Base-by-base conservation (phyloP, 2,797 vertebrate species). In the Todus mexicanus region DNA sequence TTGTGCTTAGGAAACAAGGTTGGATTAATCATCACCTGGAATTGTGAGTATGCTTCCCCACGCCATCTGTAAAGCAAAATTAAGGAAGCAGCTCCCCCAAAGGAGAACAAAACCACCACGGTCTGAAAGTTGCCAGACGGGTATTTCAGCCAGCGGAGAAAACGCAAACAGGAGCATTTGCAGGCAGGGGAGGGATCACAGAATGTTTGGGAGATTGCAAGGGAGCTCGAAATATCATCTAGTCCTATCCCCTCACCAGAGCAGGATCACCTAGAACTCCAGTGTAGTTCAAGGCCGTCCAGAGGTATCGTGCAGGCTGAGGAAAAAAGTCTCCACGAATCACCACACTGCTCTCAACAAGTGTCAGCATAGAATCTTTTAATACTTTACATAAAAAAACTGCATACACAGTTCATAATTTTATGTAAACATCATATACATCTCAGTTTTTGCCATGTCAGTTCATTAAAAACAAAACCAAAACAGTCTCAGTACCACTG, bases 341-440 rank as follows among this genome's bases (percentile, higher is more conserved):
- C 92, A 97, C 91, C 96, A 33, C 84, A 75, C 72, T 1, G 26
- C 86, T 90, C 92, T 86, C 94, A n/a, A 89, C 54, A 72, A 93
- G 75, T 38, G 77, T 97, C 96, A 95, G 96, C 96, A 97, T 95
- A 97, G 97, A 98, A 64, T 97, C 93, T 97, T 98, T 98, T 98
- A 98, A 98, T 98, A 97, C 92, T 98, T 98, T 97, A 98, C 97
- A 98, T 97, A 97, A 97, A 98, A 98, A 98, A 98, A 95, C 97
- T 98, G 97, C 97, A 97, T 98, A 98, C 97, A 98, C 98, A 98
- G 95, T 96, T 97, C 96, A 97, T 97, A 96, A 89, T 96, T 97
- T 98, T 93, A 97, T 98, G 98, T 98, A 98, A 98, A 98, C 98
- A 97, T 97, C 96, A 97, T 96, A 94, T 94, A 93, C 92, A 96